Evolutionary conservation across 2,888 invertebrate genomes (phyloP).

Genomic region (Phragmatobia fuliginosa): DNA sequence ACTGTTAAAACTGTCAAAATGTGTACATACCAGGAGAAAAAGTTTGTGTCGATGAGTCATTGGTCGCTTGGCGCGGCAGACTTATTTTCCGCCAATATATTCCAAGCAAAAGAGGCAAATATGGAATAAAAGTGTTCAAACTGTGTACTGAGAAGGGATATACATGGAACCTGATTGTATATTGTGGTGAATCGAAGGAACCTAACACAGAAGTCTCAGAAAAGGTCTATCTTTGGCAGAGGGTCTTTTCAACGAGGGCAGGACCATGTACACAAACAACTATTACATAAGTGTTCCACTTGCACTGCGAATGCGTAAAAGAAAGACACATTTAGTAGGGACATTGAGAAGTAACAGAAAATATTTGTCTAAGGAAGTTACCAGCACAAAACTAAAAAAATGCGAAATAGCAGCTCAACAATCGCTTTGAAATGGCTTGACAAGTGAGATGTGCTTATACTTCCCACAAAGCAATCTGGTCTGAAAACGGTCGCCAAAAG

Average conservation of each 20-base stretch:
- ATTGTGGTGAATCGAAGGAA: conserved; percentile 35
- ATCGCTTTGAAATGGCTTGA: conserved; percentile 15
- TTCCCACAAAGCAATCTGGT: conserved; percentile 12
- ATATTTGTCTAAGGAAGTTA: conserved; percentile 17
- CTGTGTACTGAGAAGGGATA: conserved; percentile 40
- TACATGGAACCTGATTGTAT: conserved; percentile 38
- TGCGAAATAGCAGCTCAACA: conserved; percentile 27
- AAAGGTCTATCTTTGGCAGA: conserved; percentile 31
- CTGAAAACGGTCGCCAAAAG: conserved; percentile 9
- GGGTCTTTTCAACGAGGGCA: conserved; percentile 27
- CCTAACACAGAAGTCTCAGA: conserved; percentile 13
- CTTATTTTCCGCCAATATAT: conserved; percentile 25
- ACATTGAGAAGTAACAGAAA: conserved; percentile 13
- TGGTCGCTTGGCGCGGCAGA: conserved; percentile 11
- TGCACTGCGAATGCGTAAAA: conserved; percentile 21
- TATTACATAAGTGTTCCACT: conserved; percentile 15
- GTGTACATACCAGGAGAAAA: conserved; percentile 30
- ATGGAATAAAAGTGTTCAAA: conserved; percentile 52
- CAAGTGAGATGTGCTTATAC: conserved; percentile 14
- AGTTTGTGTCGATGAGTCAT: conserved; percentile 16
- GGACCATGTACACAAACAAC: conserved; percentile 39
- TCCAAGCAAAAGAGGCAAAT: conserved; percentile 31
- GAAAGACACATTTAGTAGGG: conserved; percentile 19
- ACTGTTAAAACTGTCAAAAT: conserved; percentile 30
- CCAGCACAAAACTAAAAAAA: conserved; percentile 32